Conservation (phyloP, 2,113 vertebrate species). For the Chamaea fasciata region DNA sequence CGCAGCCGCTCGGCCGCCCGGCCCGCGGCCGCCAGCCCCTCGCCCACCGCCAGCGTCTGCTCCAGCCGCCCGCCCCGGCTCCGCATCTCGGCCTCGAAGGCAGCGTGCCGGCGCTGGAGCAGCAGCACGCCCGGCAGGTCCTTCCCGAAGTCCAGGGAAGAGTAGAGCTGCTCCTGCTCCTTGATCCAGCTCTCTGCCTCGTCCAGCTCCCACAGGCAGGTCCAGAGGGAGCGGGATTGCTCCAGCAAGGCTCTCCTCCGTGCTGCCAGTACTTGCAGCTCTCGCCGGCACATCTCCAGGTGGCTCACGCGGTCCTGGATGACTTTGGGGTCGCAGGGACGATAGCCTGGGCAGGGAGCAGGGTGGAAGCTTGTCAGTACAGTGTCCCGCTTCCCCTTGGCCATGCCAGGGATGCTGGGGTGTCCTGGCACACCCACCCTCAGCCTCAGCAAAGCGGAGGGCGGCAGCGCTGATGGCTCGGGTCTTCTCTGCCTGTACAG, state of each 20-base stretch:
- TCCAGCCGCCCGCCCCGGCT: slow-evolving; percentile 77
- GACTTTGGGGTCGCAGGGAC: slow-evolving; percentile 92
- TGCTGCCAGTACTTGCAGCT: slow-evolving; percentile 80
- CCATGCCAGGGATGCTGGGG: rapidly evolving
- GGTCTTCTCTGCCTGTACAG: slow-evolving; percentile 87
- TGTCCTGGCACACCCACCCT: slow-evolving; percentile 70
- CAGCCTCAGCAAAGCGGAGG: slow-evolving; percentile 81
- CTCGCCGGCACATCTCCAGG: slow-evolving; percentile 84
- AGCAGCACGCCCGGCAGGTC: slow-evolving; percentile 89
- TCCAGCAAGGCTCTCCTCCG: slow-evolving; percentile 81
- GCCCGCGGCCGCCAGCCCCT: slow-evolving; percentile 74
- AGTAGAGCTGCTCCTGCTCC: slow-evolving; percentile 95
- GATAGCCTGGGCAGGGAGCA: slow-evolving; percentile 76
- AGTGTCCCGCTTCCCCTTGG: rapidly evolving
- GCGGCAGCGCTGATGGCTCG: slow-evolving; percentile 76
- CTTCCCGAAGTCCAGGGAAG: slow-evolving; percentile 89
- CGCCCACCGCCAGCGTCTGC: slow-evolving; percentile 76
- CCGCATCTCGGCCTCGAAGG: slow-evolving; percentile 89
- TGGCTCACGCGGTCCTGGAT: slow-evolving; percentile 90
- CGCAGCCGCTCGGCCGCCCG: slow-evolving; percentile 68
- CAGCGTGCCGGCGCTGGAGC: slow-evolving; percentile 88
- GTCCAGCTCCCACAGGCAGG: slow-evolving; percentile 91
- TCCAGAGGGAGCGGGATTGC: slow-evolving; percentile 90
- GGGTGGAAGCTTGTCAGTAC: rapidly evolving
- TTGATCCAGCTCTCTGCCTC: slow-evolving; percentile 94